phyloP scores from a whole-genome alignment of 2,113 vertebrate genomes.

The Microtus pennsylvanicus region DNA sequence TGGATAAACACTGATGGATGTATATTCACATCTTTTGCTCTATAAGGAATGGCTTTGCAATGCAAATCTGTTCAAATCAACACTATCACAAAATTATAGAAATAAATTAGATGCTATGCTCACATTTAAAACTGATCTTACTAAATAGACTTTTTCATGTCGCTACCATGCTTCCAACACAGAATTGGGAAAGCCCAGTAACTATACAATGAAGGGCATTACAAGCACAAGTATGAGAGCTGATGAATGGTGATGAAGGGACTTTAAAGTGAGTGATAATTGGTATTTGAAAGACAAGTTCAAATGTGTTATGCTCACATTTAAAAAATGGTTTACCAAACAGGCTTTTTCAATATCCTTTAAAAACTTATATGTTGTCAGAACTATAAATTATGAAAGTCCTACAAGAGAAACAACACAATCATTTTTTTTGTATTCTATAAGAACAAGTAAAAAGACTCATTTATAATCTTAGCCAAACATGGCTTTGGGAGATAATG shows the following conservation, averaged over 20 bases:
- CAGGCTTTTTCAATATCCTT: neutral
- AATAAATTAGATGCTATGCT: neutral
- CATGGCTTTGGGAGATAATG: neutral
- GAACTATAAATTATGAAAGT: neutral
- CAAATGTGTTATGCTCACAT: neutral
- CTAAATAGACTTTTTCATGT: neutral
- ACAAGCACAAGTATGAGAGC: too few species aligned
- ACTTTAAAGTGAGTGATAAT: too few species aligned
- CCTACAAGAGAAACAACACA: neutral
- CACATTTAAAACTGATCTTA: neutral
- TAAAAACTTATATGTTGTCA: neutral
- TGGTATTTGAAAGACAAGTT: too few species aligned
- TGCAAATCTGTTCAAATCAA: neutral
- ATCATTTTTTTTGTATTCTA: neutral
- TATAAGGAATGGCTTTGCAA: neutral
- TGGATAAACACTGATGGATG: constrained; percentile 10
- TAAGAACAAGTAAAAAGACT: neutral
- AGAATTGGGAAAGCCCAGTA: too few species aligned
- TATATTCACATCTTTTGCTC: neutral
- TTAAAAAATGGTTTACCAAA: neutral
- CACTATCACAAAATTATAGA: neutral
- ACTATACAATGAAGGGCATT: too few species aligned
- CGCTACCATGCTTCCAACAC: too few species aligned
- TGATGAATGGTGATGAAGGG: too few species aligned
- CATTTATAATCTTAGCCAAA: neutral